Percentiles rank a stretch among this genome's conserved stretches.
phyloP scores from a whole-genome alignment of 2,113 vertebrate species.

The Cinclus mexicanus region DNA sequence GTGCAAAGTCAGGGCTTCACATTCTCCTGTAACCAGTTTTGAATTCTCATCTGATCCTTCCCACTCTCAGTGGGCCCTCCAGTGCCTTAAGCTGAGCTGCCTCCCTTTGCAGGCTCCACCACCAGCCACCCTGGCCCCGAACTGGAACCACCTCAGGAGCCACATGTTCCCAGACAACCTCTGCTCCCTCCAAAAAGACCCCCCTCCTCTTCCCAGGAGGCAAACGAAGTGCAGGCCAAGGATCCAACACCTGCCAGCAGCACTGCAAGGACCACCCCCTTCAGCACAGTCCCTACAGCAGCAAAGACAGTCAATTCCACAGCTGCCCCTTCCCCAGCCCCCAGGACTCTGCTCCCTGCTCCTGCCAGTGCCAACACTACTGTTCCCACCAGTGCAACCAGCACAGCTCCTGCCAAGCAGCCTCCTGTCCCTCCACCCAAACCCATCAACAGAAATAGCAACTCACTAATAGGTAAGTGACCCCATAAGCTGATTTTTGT shows the following conservation, averaged over 20 bases:
- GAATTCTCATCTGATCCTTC: background rate
- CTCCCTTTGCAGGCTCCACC: conserved; percentile 77
- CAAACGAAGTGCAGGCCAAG: conserved; percentile 64
- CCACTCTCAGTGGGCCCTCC: background rate
- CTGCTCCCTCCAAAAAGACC: conserved; percentile 89
- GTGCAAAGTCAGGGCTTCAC: background rate
- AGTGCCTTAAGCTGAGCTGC: background rate
- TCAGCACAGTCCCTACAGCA: conserved; percentile 29
- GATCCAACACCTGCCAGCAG: conserved; percentile 26
- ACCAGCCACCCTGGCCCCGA: conserved; percentile 78
- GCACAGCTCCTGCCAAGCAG: conserved; percentile 81
- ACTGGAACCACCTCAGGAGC: conserved; percentile 77
- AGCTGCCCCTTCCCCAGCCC: conserved; percentile 74
- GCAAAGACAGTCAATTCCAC: conserved; percentile 52
- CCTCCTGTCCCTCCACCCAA: conserved; percentile 94
- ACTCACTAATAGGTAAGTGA: conserved; percentile 87
- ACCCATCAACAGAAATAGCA: conserved; percentile 89
- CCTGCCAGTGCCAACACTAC: conserved; percentile 72
- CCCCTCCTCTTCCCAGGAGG: conserved; percentile 79
- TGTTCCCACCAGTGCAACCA: conserved; percentile 48
- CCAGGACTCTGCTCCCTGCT: conserved; percentile 77
- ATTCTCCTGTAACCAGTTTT: background rate
- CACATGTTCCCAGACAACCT: conserved; percentile 80
- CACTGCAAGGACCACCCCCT: conserved; percentile 21
- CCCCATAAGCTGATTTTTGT: background rate